Percentiles rank a stretch among this genome's conserved stretches.
These are phyloP conservation scores for Oikopleura albicans DNA, from an alignment of 23 tunicate genomes.

Conservation along the genomic window DNA sequence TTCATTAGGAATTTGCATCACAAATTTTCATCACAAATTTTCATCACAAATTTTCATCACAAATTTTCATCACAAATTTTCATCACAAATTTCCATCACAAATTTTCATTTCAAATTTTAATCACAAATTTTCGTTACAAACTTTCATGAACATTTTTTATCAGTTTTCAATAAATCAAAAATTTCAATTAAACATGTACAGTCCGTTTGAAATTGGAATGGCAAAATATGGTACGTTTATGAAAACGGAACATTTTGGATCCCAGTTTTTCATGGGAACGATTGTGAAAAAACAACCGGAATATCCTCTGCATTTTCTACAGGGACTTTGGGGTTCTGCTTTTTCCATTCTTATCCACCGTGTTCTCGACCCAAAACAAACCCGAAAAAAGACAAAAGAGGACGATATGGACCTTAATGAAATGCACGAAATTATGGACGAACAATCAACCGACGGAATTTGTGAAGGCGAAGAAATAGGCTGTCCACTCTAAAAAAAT, in stretches of 20 bases:
- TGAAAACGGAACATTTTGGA: constrained; percentile 39
- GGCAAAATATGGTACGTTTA: constrained; percentile 60
- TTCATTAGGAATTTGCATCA: no score
- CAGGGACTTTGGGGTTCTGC: constrained; percentile 99
- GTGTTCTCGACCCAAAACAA: constrained; percentile 24
- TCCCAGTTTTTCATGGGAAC: constrained; percentile 55
- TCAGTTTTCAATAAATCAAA: no score
- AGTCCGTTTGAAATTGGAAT: constrained; percentile 52
- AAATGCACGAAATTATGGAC: neutral
- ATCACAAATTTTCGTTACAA: no score
- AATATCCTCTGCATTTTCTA: constrained; percentile 65
- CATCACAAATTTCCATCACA: no score
- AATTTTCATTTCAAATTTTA: no score
- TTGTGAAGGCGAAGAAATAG: neutral
- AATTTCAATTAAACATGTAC: no score
- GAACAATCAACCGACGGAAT: neutral
- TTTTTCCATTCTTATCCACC: constrained; percentile 59
- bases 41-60: no score
- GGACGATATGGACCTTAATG: neutral
- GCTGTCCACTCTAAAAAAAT: no score
- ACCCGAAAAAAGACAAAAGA: neutral
- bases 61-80: no score
- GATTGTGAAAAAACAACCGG: constrained; percentile 28
- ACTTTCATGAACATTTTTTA: no score
- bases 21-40: no score